phyloP scores from a whole-genome alignment of 2,113 vertebrate species.

The Oryzias celebensis region DNA sequence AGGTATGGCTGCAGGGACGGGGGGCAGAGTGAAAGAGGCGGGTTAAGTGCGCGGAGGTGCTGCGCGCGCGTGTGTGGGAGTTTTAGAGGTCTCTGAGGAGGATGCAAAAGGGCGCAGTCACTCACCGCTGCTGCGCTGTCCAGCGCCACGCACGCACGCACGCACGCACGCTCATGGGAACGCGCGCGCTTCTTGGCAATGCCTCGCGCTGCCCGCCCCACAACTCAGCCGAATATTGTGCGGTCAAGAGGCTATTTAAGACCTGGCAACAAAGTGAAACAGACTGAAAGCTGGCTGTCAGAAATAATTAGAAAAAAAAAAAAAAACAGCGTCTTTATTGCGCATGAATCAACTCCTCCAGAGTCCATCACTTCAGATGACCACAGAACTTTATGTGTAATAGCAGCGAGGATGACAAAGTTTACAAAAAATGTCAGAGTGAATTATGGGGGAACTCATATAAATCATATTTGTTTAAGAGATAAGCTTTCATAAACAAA shows the following conservation, averaged over 20 bases:
- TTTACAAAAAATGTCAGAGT: conserved; percentile 29
- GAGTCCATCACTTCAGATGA: conserved; percentile 10
- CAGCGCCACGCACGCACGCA: conserved; percentile 10
- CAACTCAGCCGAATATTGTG: conserved; percentile 68
- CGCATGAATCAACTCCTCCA: not conserved
- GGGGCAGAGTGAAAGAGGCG: conserved; percentile 65
- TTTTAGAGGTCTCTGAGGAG: conserved; percentile 68
- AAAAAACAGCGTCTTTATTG: conserved; percentile 3
- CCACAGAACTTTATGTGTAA: conserved; percentile 31
- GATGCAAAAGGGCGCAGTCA: conserved; percentile 70
- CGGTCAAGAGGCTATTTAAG: conserved; percentile 70
- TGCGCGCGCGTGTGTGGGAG: conserved; percentile 39
- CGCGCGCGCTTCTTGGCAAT: conserved; percentile 67
- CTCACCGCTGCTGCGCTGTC: conserved; percentile 65
- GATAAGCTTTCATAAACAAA: not conserved
- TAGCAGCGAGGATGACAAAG: conserved; percentile 10
- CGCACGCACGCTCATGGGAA: conserved; percentile 1
- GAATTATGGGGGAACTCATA: conserved; percentile 36
- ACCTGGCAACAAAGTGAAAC: conserved; percentile 60
- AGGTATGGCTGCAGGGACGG: conserved; percentile 64
- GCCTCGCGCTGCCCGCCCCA: conserved; percentile 56
- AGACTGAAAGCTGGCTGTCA: conserved; percentile 9
- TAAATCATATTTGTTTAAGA: conserved; percentile 14
- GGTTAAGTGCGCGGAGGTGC: conserved; percentile 52
- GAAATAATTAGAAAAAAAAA: conserved; percentile 8